Evolutionary conservation across 2,888 invertebrate species (phyloP).

Genomic region (Drosophila sordidula): DNA sequence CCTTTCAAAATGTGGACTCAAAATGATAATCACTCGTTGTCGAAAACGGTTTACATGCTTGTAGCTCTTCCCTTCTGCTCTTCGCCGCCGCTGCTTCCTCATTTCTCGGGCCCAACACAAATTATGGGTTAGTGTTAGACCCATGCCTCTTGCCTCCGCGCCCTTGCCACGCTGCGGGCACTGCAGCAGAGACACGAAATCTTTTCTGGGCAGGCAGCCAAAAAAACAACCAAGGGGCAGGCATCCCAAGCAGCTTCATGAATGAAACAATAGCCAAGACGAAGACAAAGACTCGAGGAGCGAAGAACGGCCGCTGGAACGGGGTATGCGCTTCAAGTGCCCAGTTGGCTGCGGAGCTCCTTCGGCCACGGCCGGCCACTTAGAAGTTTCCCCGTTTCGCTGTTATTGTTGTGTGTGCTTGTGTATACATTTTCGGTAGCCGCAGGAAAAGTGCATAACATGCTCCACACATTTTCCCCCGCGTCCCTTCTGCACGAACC

Average conservation of each 20-base stretch:
- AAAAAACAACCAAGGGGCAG: slow-evolving; percentile 47
- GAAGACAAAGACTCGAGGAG: slow-evolving; percentile 16
- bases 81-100: slow-evolving; percentile 50
- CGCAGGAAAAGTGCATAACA: slow-evolving; percentile 77
- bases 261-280: slow-evolving; percentile 72
- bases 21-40: slow-evolving; percentile 48
- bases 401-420: slow-evolving; percentile 30
- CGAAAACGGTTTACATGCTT: slow-evolving; percentile 35
- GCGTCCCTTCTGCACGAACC: slow-evolving; percentile 6
- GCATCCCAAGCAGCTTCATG: slow-evolving; percentile 61
- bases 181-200: slow-evolving; percentile 50
- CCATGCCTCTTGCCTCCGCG: slow-evolving; percentile 3
- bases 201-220: slow-evolving; percentile 44
- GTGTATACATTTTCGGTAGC: slow-evolving; percentile 69
- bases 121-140: slow-evolving; percentile 70
- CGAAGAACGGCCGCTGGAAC: slow-evolving; percentile 10
- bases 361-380: slow-evolving; percentile 58
- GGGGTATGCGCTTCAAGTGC: slow-evolving; percentile 57
- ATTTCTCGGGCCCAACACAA: slow-evolving; percentile 56
- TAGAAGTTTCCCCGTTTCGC: slow-evolving; percentile 50
- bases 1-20: slow-evolving; percentile 18
- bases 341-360: slow-evolving; percentile 64
- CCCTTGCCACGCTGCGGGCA: slow-evolving; percentile 42
- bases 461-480: slow-evolving; percentile 33
- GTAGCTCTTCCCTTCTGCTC: slow-evolving; percentile 18